Evolutionary conservation across 2,113 vertebrate species (phyloP).

Genomic region (Microcebus ravelobensis): DNA sequence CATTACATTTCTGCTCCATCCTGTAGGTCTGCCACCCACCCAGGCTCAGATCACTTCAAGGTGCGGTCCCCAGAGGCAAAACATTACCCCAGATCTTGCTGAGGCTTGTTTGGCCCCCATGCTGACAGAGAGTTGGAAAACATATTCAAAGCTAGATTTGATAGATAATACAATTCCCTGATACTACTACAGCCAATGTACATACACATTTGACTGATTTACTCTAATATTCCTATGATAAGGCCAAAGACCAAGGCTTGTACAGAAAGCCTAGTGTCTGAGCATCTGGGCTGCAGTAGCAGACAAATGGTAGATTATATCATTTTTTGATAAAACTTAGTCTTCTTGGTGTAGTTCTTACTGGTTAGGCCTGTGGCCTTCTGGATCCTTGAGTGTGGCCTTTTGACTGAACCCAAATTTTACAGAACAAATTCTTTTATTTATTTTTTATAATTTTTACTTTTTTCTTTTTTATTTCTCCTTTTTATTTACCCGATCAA

Average conservation of each 20-base stretch:
- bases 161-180: constrained; percentile 26
- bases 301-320: neutral
- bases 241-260: neutral
- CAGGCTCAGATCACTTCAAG: neutral
- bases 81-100: constrained; percentile 14
- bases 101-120: constrained; percentile 29
- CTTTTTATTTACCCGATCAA: too few relatives aligned
- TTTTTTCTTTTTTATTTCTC: too few relatives aligned
- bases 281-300: neutral
- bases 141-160: constrained; percentile 43
- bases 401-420: too few relatives aligned
- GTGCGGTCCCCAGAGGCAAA: neutral
- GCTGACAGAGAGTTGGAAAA: constrained; percentile 40
- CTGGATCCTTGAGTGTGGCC: too few relatives aligned
- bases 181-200: neutral
- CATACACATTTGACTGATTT: neutral
- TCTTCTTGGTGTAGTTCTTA: neutral
- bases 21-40: neutral
- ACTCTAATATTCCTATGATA: neutral
- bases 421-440: too few relatives aligned
- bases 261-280: neutral
- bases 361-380: neutral
- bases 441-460: too few relatives aligned
- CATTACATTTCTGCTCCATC: neutral
- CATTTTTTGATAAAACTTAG: neutral